Base-by-base conservation (phyloP, 2,888 invertebrate genomes). In the Leucozona laternaria region DNA sequence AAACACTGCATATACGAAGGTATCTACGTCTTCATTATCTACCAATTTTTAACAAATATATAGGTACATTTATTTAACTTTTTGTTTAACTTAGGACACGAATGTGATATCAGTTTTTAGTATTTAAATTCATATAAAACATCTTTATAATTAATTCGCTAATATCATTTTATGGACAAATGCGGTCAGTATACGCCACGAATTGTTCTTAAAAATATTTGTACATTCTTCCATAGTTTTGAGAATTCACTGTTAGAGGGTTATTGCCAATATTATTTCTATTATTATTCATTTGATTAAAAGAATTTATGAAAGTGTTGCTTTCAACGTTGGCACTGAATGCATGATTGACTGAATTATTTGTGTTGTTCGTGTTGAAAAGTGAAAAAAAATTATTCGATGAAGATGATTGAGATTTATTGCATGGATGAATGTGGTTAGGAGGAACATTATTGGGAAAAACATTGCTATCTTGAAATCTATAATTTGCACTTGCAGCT, bases 191-290 rank as follows among this genome's bases (percentile, higher is more conserved):
- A 31, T 2, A 71, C 64, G 77, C 50, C 15, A 45, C n/a, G 45
- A 40, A 37, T 70, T 57, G 40, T 15, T 53, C 79, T 89, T 89
- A 89, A 80, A 89, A 89, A 88, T 89, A 89, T 83, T 89, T 89
- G 88, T 89, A 89, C 88, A 88, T 88, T 79, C 88, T 87, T 43
- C 85, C 85, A 62, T 84, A 88, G 48, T 83, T 82, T 72, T 88
- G 88, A 17, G 72, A 80, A 55, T 55, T 79, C n/a, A 62, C 73
- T 57, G 78, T 25, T 15, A 85, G 43, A 34, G 62, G 66, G 20
- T 80, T 85, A n/a, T 17, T 57, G 34, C 76, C 77, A 31, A 43
- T 57, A 60, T 84, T 85, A 50, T 71, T 85, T 37, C 58, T 76
- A 17, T 7, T 72, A 68, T 53, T 79, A 53, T 76, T 62, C 10